phyloP scores from a whole-genome alignment of 2,113 vertebrate species.

The Gasterosteus aculeatus region DNA sequence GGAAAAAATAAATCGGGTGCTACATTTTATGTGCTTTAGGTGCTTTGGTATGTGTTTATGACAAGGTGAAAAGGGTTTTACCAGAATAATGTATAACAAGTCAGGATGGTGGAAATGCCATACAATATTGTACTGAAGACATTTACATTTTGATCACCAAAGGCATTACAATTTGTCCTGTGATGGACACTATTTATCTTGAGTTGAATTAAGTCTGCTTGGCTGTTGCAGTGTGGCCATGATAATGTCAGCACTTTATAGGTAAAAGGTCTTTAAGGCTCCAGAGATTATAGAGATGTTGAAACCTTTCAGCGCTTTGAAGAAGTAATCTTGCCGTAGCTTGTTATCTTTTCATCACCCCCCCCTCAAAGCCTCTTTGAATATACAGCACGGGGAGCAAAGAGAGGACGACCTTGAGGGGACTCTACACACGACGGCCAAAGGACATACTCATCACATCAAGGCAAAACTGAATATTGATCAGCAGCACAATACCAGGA shows the following conservation, averaged over 20 bases:
- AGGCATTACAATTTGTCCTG: background rate
- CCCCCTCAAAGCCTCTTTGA: slow-evolving; percentile 7
- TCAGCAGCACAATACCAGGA: slow-evolving; percentile 26
- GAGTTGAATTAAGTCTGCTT: slow-evolving; percentile 4
- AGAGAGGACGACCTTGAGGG: slow-evolving; percentile 38
- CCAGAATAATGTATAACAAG: background rate
- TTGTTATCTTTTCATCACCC: slow-evolving; percentile 38
- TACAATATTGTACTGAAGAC: background rate
- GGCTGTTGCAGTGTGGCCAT: background rate
- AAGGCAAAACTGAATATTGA: slow-evolving; percentile 47
- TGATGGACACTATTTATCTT: slow-evolving; percentile 6
- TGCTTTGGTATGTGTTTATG: background rate
- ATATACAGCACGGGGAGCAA: slow-evolving; percentile 9
- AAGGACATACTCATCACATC: slow-evolving; percentile 44
- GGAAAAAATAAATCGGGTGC: background rate
- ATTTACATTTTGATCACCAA: background rate
- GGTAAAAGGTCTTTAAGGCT: slow-evolving; percentile 53
- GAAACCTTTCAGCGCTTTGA: slow-evolving; percentile 37
- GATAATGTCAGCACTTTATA: slow-evolving; percentile 44
- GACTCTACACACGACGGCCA: slow-evolving; percentile 19
- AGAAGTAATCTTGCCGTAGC: slow-evolving; percentile 25
- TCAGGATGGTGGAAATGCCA: background rate
- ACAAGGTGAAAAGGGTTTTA: background rate
- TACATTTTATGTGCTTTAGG: background rate
- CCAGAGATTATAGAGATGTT: slow-evolving; percentile 38